A percentile compares a stretch with the other conserved stretches of the same genome.
phyloP scores from a whole-genome alignment of 1,140 invertebrate genomes.

The Hyposmocoma kahamanoa region DNA sequence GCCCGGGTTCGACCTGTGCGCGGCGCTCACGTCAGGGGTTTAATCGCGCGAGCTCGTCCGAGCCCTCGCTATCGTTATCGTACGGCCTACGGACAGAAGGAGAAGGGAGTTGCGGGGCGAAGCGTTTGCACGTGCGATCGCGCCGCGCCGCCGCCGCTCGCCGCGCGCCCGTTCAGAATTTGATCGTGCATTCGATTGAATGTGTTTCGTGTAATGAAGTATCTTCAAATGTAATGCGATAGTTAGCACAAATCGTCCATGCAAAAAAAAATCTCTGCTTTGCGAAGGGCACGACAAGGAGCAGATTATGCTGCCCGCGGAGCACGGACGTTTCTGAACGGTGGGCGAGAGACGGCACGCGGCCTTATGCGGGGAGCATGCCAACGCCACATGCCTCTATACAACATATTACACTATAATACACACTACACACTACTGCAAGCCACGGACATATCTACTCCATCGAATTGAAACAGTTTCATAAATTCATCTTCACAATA shows the following conservation, averaged over 20 bases:
- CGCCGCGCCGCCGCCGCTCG: conserved; percentile 39
- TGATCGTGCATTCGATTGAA: too few relatives aligned
- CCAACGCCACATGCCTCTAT: conserved; percentile 54
- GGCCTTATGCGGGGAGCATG: conserved; percentile 56
- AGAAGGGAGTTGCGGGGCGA: conserved; percentile 67
- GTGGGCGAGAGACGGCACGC: conserved; percentile 29
- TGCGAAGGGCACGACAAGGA: too few relatives aligned
- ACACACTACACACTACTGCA: conserved; percentile 42
- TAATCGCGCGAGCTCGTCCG: conserved; percentile 69
- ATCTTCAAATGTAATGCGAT: not conserved
- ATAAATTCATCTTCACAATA: too few relatives aligned
- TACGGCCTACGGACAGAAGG: conserved; percentile 71
- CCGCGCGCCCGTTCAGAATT: conserved; percentile 42
- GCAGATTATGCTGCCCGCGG: too few relatives aligned
- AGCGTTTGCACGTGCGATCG: conserved; percentile 52
- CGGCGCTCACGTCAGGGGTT: conserved; percentile 67
- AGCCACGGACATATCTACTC: conserved; percentile 18
- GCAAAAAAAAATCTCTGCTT: not conserved
- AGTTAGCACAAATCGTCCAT: not conserved
- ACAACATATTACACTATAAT: conserved; percentile 40
- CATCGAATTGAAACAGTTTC: not conserved
- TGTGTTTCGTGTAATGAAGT: not conserved
- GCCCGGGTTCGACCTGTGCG: conserved; percentile 88
- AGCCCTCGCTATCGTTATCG: conserved; percentile 67
- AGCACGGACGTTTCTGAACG: conserved; percentile 37